Evolutionary conservation across 1,140 invertebrate species (phyloP), one percentile per base, ranked within the genome.

Genomic region (Meloidogyne chitwoodi): DNA sequence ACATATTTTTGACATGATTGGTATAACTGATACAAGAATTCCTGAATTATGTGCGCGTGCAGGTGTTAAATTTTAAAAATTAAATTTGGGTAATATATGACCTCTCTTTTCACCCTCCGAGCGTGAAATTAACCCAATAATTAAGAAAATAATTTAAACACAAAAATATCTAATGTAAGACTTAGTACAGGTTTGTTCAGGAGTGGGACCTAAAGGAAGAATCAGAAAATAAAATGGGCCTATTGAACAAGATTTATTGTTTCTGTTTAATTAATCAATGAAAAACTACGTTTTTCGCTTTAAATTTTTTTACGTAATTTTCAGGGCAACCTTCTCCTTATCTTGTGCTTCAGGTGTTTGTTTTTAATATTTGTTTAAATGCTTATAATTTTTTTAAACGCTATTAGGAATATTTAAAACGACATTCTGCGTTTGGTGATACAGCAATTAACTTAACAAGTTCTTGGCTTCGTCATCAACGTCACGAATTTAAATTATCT

Each of bases 401-500:
- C 4, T 81, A 78, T 62, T 68, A 85, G 26, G 76, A 80, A 64
- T 80, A 69, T 72, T 65, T 80, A 14, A 80, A 80, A 44, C 91
- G 91, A 79, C 96, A 96, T 89, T 95, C 93, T 88, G 94, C 94
- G 44, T 90, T 93, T 72, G 92, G 92, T 67, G 93, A 94, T 88
- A 92, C 93, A 76, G 91, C 94, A 82, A 93, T 96, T 66, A 91
- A 92, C 81, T 93, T 93, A 85, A 92, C 93, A 83, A 92, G 94
- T 70, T 93, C 93, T 83, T 92, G 93, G 10, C 89, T 94, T 24
- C 93, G 94, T 83, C 93, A 94, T 87, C 93, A 96, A 87, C 92
- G 92, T 78, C 96, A 96, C 88, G 93, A 96, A 89, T 94, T 95
- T 84, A 93, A 92, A 61, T 95, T 98, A 93, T 92, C 91, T 14